These are phyloP conservation scores for Athetis lepigone DNA, from an alignment of 2,888 invertebrate species.

Conservation along the genomic window DNA sequence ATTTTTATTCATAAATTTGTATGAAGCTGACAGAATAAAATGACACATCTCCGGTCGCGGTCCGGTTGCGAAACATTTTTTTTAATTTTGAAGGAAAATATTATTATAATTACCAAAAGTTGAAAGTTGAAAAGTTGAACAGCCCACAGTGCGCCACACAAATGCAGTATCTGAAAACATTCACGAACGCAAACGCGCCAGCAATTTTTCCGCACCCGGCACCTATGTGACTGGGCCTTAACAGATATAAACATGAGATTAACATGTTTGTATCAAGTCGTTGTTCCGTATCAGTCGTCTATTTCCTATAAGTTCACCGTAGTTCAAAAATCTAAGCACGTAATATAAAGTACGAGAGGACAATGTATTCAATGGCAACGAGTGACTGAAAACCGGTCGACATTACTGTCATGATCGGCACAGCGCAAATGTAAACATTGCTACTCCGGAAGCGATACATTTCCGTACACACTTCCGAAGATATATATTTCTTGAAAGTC, in stretches of 20 bases:
- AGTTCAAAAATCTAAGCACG: slow-evolving; percentile 68
- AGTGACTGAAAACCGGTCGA: slow-evolving; percentile 68
- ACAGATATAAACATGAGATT: not conserved
- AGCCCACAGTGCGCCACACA: too few species aligned
- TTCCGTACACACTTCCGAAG: slow-evolving; percentile 79
- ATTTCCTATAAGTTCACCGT: slow-evolving; percentile 55
- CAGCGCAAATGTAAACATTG: slow-evolving; percentile 58
- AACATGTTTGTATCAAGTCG: not conserved
- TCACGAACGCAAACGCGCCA: too few species aligned
- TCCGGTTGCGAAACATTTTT: too few species aligned
- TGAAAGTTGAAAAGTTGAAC: too few species aligned
- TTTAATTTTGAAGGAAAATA: too few species aligned
- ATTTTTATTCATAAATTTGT: too few species aligned
- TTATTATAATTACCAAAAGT: too few species aligned
- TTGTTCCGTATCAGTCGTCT: slow-evolving; percentile 22
- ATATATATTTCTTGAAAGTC: slow-evolving; percentile 70
- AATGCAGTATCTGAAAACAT: too few species aligned
- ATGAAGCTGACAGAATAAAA: too few species aligned
- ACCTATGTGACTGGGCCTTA: not conserved
- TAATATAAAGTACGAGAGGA: slow-evolving; percentile 62
- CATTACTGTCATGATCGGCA: slow-evolving; percentile 60
- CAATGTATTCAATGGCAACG: slow-evolving; percentile 70
- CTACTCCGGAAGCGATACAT: slow-evolving; percentile 67
- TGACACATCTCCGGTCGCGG: too few species aligned
- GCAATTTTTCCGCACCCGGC: not conserved